Base-by-base conservation (phyloP, 2,113 vertebrate species). In the Hypocryptadius cinnamomeus region DNA sequence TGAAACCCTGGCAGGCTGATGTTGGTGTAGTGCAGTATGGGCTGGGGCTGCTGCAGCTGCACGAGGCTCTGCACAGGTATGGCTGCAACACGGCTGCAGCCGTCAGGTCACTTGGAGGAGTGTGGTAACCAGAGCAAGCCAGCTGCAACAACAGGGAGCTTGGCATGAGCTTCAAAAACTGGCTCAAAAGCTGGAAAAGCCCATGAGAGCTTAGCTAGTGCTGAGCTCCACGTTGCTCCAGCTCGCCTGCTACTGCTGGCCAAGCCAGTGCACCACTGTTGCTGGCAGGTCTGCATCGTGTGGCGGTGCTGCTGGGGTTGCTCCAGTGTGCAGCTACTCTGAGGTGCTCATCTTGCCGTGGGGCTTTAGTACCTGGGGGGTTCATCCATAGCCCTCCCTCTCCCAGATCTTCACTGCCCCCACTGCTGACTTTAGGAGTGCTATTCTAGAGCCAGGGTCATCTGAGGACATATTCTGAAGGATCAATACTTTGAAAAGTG, bases 221-320 rank as follows among this genome's bases (percentile, higher is more conserved):
- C 45, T 24, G 40, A 65, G 45, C 31, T 91, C 24, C 72, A 35
- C 1, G 0, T 39, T 35, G 30, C 61, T 76, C 35, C 61, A 63
- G 51, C 50, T 81, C 0, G 0, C 31, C 70, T 39, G 39, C 54
- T 73, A 14, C 28, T 0, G 0, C 37, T 24, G 27, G 39, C 68
- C 25, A 64, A 77, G 59, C 33, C 53, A 86, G 71, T 23, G 71
- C 71, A 68, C 25, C 27, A 6, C 22, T 12, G 4, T 0, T 27
- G 8, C 59, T 5, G 10, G 37, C 59, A 72, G 82, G 28, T 77
- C 72, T 84, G 54, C 40, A 37, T 48, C 0, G 0, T 27, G 4
- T 8, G n/a, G 45, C 33, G 54, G 15, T 59, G 71, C 39, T 42
- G 11, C 68, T 54, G 72, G 33, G 13, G 23, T 17, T 57, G 12